Percentiles rank a stretch among this genome's conserved stretches.
Conservation (phyloP, 1,140 invertebrate genomes). For the Drosophila bocki region DNA sequence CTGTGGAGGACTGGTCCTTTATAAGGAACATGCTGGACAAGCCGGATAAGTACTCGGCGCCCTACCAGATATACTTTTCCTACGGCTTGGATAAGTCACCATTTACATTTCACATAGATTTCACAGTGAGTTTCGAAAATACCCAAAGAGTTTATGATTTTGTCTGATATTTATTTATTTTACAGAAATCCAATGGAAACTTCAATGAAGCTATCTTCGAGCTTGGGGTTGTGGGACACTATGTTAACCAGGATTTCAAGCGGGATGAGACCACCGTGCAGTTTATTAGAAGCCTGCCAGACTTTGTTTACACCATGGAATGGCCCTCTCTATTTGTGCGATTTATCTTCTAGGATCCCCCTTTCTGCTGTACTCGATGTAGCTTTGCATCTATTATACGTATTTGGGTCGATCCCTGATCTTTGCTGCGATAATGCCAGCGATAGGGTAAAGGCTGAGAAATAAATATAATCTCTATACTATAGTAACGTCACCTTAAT, state of each 20-base stretch:
- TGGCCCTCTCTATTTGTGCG: conserved; percentile 74
- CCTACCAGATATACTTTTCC: conserved; percentile 90
- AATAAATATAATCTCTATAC: conserved; percentile 38
- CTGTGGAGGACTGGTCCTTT: conserved; percentile 88
- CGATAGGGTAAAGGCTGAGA: conserved; percentile 31
- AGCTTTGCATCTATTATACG: conserved; percentile 35
- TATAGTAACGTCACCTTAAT: conserved; percentile 39
- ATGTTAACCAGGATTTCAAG: conserved; percentile 57
- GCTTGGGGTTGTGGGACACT: conserved; percentile 74
- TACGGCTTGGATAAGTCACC: conserved; percentile 87
- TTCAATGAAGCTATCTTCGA: conserved; percentile 55
- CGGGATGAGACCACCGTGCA: conserved; percentile 41
- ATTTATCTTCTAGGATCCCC: conserved; percentile 56
- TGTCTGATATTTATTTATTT: background rate
- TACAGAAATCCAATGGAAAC: conserved; percentile 40
- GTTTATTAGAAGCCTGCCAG: conserved; percentile 66
- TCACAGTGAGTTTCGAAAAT: conserved; percentile 85
- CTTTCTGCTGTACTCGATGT: background rate
- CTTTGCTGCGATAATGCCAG: conserved; percentile 9
- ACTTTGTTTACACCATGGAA: conserved; percentile 73
- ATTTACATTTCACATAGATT: conserved; percentile 87
- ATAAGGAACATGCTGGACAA: conserved; percentile 85
- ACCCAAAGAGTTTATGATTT: background rate
- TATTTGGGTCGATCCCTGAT: conserved; percentile 6
- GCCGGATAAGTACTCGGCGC: conserved; percentile 86